Evolutionary conservation across 2,797 vertebrate genomes (phyloP).

Genomic region (Arvicola amphibius): DNA sequence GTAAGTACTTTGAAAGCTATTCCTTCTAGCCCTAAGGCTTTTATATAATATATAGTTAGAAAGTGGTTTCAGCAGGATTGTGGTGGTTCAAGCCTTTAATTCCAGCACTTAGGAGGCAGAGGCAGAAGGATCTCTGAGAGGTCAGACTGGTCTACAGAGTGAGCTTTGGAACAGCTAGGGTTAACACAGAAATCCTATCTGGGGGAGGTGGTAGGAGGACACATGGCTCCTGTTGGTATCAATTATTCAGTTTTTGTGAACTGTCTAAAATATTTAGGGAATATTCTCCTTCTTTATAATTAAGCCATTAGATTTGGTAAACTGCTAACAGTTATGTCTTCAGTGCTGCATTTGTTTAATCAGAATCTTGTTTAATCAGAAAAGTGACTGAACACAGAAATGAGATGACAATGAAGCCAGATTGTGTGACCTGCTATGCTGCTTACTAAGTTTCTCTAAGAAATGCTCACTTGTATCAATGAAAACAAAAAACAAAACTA

Average conservation of each 20-base stretch:
- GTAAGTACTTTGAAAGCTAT: not conserved
- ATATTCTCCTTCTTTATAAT: not conserved
- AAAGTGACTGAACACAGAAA: conserved; percentile 7
- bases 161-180: too few relatives aligned
- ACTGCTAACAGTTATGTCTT: not conserved
- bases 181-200: too few relatives aligned
- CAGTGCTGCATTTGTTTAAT: not conserved
- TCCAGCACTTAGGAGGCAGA: too few relatives aligned
- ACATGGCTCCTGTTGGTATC: not conserved
- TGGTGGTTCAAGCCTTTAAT: too few relatives aligned
- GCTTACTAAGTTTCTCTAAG: not conserved
- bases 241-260: not conserved
- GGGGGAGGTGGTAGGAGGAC: too few relatives aligned
- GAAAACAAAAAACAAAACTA: not conserved
- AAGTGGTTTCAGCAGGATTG: not conserved
- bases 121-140: too few relatives aligned
- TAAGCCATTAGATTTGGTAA: not conserved
- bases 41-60: not conserved
- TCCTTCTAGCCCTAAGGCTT: not conserved
- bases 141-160: too few relatives aligned
- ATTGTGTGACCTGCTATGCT: not conserved
- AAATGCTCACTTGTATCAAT: not conserved
- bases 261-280: not conserved
- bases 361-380: not conserved
- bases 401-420: conserved; percentile 18